Base-by-base conservation (phyloP, 2,888 invertebrate species). In the Meganola albula region DNA sequence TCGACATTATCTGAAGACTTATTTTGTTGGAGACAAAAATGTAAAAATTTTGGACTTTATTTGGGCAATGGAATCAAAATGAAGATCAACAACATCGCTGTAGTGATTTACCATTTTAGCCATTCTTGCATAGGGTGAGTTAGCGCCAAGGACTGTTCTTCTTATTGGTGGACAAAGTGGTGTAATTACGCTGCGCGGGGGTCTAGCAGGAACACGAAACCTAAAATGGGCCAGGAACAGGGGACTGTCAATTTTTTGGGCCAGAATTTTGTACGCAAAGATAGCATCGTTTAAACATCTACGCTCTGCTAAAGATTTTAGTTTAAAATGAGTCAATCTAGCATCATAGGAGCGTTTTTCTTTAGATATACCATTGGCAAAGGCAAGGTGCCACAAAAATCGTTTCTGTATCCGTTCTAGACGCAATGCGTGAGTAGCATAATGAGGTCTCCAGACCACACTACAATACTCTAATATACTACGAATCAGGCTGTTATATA, bases 121-220 rank as follows among this genome's bases (percentile, higher is more conserved):
- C 21, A 31, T 21, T 13, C 31, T 25, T 8, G 21, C 20, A 10
- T 16, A 10, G 9, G 33, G 33, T 12, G 33, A 33, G 10, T 18
- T 23, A 5, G 33, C 11, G 7, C 33, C 33, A 8, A 33, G 14
- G 10, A 33, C 33, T 8, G 33, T 33, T 24, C 23, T 27, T 18
- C 33, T 14, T 2, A 27, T 12, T 4, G 33, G 33, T 22, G 27
- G 27, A 16, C 18, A 33, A 7, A 33, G 23, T 9, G 27, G 33
- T n/a, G 29, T 23, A 8, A 29, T 23, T 6, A 13, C 12, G 11
- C 23, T 4, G 14, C 14, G 29, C 2, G 28, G 28, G 12, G 22
- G 20, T 28, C 21, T 28, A 6, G 20, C 4, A 12, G 28, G 28
- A 7, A 21, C 27, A 13, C 12, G 23, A 10, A 29, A 23, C 8